These are phyloP conservation scores for Melospiza georgiana DNA, from an alignment of 2,113 vertebrate genomes.

Conservation along the genomic window DNA sequence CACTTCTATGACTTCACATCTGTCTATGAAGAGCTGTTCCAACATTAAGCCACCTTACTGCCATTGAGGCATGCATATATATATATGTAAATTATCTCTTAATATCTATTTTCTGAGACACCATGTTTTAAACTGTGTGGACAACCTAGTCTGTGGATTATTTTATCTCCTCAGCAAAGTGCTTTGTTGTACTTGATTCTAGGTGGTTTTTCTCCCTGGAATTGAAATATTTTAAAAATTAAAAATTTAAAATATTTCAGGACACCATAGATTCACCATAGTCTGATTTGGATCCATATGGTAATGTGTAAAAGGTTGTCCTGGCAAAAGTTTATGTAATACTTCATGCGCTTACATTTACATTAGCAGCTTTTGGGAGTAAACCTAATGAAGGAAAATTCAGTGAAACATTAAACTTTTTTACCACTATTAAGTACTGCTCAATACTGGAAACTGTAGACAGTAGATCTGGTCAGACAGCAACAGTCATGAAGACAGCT, in stretches of 20 bases:
- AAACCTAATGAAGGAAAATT: not conserved
- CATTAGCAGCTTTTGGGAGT: not conserved
- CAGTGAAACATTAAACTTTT: not conserved
- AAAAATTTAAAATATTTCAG: not conserved
- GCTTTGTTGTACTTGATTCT: not conserved
- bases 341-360: not conserved
- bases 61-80: not conserved
- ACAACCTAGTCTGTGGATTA: not conserved
- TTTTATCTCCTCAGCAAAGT: not conserved
- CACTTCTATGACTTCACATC: not conserved
- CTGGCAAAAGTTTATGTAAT: not conserved
- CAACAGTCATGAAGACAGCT: not conserved
- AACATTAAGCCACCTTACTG: not conserved
- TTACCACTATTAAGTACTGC: not conserved
- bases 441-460: not conserved
- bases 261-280: not conserved
- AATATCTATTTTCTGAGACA: not conserved
- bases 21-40: not conserved
- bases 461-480: not conserved
- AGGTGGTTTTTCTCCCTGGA: not conserved
- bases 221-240: not conserved
- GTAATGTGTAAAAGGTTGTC: not conserved
- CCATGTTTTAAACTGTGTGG: not conserved
- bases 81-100: not conserved
- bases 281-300: not conserved